Evolutionary conservation across 2,888 invertebrate genomes (phyloP).

Genomic region (Toxonevra muliebris): DNA sequence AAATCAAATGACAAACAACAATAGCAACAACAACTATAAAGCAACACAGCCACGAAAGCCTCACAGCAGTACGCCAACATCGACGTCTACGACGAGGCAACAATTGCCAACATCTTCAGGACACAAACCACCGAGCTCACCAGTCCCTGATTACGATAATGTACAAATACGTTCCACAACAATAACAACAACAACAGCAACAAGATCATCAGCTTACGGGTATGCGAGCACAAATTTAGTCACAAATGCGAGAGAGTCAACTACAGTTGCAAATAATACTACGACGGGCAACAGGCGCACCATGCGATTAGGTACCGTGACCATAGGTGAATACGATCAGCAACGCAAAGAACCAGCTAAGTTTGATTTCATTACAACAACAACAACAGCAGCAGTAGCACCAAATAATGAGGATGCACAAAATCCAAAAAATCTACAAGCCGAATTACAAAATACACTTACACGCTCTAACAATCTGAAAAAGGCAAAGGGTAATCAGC

Average conservation of each 20-base stretch:
- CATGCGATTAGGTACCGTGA: constrained; percentile 73
- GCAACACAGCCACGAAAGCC: constrained; percentile 15
- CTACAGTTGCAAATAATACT: constrained; percentile 72
- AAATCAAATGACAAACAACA: constrained; percentile 12
- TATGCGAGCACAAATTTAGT: constrained; percentile 61
- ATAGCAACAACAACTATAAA: constrained; percentile 37
- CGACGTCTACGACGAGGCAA: constrained; percentile 14
- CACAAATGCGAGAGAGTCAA: constrained; percentile 47
- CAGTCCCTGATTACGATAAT: constrained; percentile 55
- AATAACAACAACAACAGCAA: constrained; percentile 21
- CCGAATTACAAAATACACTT: constrained; percentile 78
- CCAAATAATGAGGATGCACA: background rate
- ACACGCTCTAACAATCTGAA: constrained; percentile 77
- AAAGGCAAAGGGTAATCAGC: constrained; percentile 65
- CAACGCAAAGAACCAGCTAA: constrained; percentile 74
- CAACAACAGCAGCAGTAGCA: constrained; percentile 63
- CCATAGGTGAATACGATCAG: constrained; percentile 75
- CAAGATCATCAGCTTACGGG: constrained; percentile 51
- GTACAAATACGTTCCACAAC: constrained; percentile 39
- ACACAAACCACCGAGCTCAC: constrained; percentile 48
- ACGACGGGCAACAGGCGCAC: constrained; percentile 72
- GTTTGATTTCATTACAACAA: constrained; percentile 69
- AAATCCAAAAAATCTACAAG: constrained; percentile 71
- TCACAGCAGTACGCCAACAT: background rate
- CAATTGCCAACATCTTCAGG: constrained; percentile 13